Percentiles rank a stretch among this genome's conserved stretches.
phyloP scores from a whole-genome alignment of 2,888 invertebrate species.

The Liopterus haemorrhoidalis region DNA sequence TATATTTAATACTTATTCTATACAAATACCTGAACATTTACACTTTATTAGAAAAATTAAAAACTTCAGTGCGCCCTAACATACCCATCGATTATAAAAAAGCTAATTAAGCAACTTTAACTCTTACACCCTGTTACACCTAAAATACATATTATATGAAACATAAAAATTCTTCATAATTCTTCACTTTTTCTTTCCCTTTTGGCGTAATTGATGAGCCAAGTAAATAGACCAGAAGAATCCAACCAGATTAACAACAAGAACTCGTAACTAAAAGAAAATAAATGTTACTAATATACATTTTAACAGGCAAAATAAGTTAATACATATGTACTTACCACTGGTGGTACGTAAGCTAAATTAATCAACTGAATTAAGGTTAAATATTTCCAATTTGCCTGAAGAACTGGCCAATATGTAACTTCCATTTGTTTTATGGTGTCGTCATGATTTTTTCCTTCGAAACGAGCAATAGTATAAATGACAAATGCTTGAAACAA shows the following conservation, averaged over 20 bases:
- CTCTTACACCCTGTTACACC: too few relatives aligned
- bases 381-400: slow-evolving; percentile 71
- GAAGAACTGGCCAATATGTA: slow-evolving; percentile 60
- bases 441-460: slow-evolving; percentile 64
- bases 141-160: too few relatives aligned
- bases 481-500: slow-evolving; percentile 67
- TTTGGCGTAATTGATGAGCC: slow-evolving; percentile 60
- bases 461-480: slow-evolving; percentile 67
- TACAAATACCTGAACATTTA: too few relatives aligned
- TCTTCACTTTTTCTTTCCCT: slow-evolving; percentile 20
- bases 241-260: slow-evolving; percentile 68
- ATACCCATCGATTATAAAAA: too few relatives aligned
- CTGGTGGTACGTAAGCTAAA: slow-evolving; percentile 67
- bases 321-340: slow-evolving; percentile 57
- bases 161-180: too few relatives aligned
- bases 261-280: slow-evolving; percentile 63
- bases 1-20: too few relatives aligned
- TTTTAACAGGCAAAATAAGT: not conserved
- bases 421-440: slow-evolving; percentile 58
- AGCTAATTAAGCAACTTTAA: too few relatives aligned
- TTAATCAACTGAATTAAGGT: slow-evolving; percentile 70
- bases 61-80: too few relatives aligned
- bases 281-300: slow-evolving; percentile 18
- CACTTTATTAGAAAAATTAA: too few relatives aligned
- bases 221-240: slow-evolving; percentile 74